Conservation (phyloP, 2,113 vertebrate genomes). For the Brachypodius melanocephalos region DNA sequence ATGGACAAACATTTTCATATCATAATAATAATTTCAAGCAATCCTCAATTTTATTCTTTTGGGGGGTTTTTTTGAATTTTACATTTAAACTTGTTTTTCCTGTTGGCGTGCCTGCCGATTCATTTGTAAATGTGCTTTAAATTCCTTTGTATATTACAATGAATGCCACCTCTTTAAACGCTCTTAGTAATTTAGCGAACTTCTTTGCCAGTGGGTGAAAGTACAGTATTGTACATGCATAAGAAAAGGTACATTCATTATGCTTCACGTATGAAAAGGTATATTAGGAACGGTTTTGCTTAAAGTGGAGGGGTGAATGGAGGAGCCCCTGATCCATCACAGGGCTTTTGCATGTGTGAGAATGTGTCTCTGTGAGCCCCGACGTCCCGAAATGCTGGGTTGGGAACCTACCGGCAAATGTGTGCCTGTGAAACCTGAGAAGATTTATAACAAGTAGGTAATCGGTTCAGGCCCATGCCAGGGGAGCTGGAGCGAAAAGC, state of each 20-base stretch:
- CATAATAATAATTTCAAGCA: slow-evolving; percentile 6
- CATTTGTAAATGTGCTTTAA: slow-evolving; percentile 70
- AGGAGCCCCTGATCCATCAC: slow-evolving; percentile 40
- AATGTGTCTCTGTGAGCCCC: slow-evolving; percentile 39
- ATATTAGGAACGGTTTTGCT: slow-evolving; percentile 57
- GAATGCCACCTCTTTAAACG: slow-evolving; percentile 65
- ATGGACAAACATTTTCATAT: slow-evolving; percentile 58
- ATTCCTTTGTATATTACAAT: slow-evolving; percentile 69
- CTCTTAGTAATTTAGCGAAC: slow-evolving; percentile 66
- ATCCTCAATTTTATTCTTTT: not conserved
- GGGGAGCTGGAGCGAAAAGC: slow-evolving; percentile 63
- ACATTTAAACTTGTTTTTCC: slow-evolving; percentile 49
- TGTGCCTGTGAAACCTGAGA: slow-evolving; percentile 81
- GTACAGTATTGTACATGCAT: slow-evolving; percentile 67
- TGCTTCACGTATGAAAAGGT: slow-evolving; percentile 55
- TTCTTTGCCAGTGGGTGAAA: slow-evolving; percentile 68
- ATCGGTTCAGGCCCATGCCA: slow-evolving; percentile 75
- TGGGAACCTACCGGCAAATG: slow-evolving; percentile 63
- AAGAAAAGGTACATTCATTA: slow-evolving; percentile 70
- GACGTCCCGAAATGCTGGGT: slow-evolving; percentile 35
- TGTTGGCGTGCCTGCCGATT: slow-evolving; percentile 56
- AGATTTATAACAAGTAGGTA: slow-evolving; percentile 83
- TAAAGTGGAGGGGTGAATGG: slow-evolving; percentile 56
- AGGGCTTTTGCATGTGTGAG: slow-evolving; percentile 43
- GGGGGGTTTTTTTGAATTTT: not conserved